phyloP scores from a whole-genome alignment of 2,888 invertebrate species.

The Deroplatys truncata region DNA sequence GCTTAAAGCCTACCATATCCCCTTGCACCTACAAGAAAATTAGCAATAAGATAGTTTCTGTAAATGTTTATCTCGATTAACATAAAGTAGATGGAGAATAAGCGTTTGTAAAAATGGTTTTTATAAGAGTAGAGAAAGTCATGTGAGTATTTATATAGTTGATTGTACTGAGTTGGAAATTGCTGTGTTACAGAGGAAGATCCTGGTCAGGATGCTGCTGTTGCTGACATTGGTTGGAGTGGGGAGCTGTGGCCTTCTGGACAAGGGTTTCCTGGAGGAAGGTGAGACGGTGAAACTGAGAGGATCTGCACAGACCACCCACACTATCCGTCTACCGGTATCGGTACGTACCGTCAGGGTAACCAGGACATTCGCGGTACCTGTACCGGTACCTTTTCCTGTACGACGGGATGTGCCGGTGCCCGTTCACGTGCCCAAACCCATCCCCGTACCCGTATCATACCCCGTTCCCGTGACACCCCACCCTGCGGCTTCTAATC shows the following conservation, averaged over 20 bases:
- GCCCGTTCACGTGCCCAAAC: conserved; percentile 29
- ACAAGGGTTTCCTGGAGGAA: neutral
- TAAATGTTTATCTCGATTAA: too few species aligned
- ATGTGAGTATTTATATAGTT: too few species aligned
- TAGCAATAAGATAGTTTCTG: too few species aligned
- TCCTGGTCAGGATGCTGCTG: neutral
- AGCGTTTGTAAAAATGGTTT: too few species aligned
- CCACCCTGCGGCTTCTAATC: neutral
- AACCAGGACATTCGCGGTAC: conserved; percentile 34
- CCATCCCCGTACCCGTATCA: neutral
- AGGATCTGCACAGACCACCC: neutral
- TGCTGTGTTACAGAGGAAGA: neutral
- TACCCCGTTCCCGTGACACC: conserved; percentile 41
- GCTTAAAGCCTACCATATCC: too few species aligned
- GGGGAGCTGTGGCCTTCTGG: neutral
- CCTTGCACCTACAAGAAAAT: too few species aligned
- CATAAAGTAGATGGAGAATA: too few species aligned
- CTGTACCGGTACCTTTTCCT: conserved; percentile 31
- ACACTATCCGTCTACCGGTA: conserved; percentile 20
- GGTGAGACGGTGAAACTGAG: conserved; percentile 15
- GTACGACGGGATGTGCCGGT: conserved; percentile 33
- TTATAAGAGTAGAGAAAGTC: too few species aligned
- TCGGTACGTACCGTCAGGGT: conserved; percentile 32
- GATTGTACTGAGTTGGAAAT: neutral
- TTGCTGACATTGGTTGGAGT: neutral